Conservation (phyloP, 2,888 invertebrate species). For the Ypsolopha sequella region DNA sequence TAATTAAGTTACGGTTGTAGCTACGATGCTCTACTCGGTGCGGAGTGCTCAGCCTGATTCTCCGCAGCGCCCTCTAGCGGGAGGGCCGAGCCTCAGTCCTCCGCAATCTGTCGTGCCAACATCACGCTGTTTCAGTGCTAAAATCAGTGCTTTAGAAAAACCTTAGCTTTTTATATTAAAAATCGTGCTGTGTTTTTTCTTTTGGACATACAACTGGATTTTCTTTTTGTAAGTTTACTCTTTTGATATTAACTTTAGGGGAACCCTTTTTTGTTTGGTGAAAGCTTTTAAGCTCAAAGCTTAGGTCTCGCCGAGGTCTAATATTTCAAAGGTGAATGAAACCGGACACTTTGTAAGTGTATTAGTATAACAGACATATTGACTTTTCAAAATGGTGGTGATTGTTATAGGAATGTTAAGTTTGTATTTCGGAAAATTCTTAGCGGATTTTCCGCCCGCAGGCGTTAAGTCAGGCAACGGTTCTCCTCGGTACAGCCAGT, state of each 20-base stretch:
- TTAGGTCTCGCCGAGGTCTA: conserved; percentile 8
- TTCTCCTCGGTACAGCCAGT: not conserved
- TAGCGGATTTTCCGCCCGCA: not conserved
- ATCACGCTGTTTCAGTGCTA: conserved; percentile 22
- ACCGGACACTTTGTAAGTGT: conserved; percentile 15
- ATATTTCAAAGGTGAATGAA: conserved; percentile 36
- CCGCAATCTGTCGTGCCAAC: conserved; percentile 26
- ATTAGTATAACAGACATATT: not conserved
- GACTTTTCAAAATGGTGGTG: not conserved
- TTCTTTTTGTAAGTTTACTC: conserved; percentile 41
- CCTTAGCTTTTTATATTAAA: conserved; percentile 41
- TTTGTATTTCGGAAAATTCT: not conserved
- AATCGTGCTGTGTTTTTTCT: conserved; percentile 50
- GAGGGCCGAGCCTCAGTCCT: conserved; percentile 53
- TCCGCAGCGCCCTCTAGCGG: conserved; percentile 44
- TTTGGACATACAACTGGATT: conserved; percentile 40
- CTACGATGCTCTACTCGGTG: conserved; percentile 6
- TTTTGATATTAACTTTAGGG: conserved; percentile 14
- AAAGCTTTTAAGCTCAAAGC: conserved; percentile 31
- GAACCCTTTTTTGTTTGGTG: conserved; percentile 12
- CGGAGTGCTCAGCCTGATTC: not conserved
- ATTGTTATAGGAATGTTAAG: not conserved
- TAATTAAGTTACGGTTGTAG: conserved; percentile 33
- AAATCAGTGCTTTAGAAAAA: conserved; percentile 27
- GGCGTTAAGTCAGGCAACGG: not conserved